Conservation (phyloP, 2,888 invertebrate genomes). For the Dorcus hopei region DNA sequence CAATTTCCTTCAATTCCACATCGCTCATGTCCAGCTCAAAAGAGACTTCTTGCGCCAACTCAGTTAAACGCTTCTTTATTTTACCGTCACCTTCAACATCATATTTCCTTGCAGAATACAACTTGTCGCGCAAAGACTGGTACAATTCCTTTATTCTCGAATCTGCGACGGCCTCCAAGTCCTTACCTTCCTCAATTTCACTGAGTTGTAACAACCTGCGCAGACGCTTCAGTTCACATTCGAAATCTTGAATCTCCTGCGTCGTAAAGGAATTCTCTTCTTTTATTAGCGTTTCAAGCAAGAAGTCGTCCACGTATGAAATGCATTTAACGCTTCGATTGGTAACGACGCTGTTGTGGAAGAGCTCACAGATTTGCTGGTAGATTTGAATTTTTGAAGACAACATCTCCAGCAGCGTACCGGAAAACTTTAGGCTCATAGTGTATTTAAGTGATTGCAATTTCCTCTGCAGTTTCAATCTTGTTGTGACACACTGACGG, state of each 20-base stretch:
- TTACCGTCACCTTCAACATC: constrained; percentile 17
- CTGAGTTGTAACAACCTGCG: constrained; percentile 32
- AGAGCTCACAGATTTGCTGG: constrained; percentile 23
- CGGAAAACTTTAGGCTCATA: constrained; percentile 21
- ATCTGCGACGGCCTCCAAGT: background rate
- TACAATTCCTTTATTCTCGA: background rate
- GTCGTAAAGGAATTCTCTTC: constrained; percentile 30
- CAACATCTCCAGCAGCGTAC: constrained; percentile 10
- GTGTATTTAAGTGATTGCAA: constrained; percentile 16
- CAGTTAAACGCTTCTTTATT: constrained; percentile 17
- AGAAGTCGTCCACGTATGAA: constrained; percentile 24
- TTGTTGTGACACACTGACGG: background rate
- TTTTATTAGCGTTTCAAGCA: constrained; percentile 22
- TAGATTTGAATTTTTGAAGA: constrained; percentile 29
- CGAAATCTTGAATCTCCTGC: constrained; percentile 39
- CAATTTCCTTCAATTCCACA: constrained; percentile 54
- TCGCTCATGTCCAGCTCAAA: constrained; percentile 38
- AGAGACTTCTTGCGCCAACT: constrained; percentile 14
- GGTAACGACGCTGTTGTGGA: constrained; percentile 3
- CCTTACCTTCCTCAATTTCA: constrained; percentile 7
- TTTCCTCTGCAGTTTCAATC: background rate
- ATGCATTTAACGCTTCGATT: background rate
- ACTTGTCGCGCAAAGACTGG: background rate
- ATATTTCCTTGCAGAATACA: constrained; percentile 25
- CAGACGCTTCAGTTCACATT: constrained; percentile 37